phyloP scores from a whole-genome alignment of 2,113 vertebrate genomes.

The Tupaia tana region DNA sequence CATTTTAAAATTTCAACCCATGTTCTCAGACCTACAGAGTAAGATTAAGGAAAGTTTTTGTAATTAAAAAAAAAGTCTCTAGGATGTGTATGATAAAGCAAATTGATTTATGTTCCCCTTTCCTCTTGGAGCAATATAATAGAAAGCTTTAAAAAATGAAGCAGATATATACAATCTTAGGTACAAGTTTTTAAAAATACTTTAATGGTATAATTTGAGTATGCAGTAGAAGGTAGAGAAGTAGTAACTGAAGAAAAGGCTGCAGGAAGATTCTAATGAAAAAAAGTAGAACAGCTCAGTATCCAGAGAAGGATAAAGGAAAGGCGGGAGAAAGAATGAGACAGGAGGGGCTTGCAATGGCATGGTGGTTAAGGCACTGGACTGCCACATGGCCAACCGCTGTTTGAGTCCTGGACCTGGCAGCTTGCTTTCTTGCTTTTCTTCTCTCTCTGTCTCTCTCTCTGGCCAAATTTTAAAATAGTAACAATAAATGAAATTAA shows the following conservation, averaged over 20 bases:
- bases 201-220: background rate
- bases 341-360: background rate
- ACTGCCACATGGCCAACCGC: too few relatives aligned
- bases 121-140: background rate
- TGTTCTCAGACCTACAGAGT: background rate
- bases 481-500: too few relatives aligned
- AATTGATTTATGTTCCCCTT: conserved; percentile 22
- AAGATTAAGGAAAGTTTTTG: conserved; percentile 16
- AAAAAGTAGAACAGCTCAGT: background rate
- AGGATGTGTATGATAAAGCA: conserved; percentile 11
- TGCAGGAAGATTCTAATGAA: background rate
- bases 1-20: conserved; percentile 33
- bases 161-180: background rate
- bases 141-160: conserved; percentile 24
- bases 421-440: too few relatives aligned
- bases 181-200: conserved; percentile 23
- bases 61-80: background rate
- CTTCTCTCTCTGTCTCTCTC: too few relatives aligned
- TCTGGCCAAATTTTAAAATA: too few relatives aligned
- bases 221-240: background rate
- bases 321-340: background rate
- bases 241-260: background rate
- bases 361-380: too few relatives aligned
- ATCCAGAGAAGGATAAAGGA: background rate
- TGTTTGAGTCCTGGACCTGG: too few relatives aligned